Evolutionary conservation across 2,797 vertebrate species (phyloP), one percentile per base, ranked within the genome.

Genomic region (Alca torda): DNA sequence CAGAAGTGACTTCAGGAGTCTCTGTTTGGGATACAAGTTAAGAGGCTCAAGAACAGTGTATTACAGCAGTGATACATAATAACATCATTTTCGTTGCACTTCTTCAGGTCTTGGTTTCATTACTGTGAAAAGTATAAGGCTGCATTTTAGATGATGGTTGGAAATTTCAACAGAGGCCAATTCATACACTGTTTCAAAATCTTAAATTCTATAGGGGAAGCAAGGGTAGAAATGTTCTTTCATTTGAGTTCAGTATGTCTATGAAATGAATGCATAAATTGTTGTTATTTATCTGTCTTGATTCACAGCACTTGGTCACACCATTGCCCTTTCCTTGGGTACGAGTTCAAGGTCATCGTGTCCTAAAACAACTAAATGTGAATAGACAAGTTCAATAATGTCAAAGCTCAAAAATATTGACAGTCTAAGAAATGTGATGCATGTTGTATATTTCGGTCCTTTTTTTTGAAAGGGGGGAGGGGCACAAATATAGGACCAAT

Each of bases 251-350:
- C 43, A 67, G 60, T 85, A 94, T 85, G 16, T 79, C 35, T 76
- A 1, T 74, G 18, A 69, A 90, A 76, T 76, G 16, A 65, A 73
- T 57, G 16, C 41, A 43, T 60, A 87, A 79, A 69, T 89, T 92
- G 33, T 76, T 95, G 75, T 95, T 48, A 65, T 91, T 92, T 95
- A 87, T 59, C 59, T 8, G 3, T 84, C 84, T 90, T 84, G 45
- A 90, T 75, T 77, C 74, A 69, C 19, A 93, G 79, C 73, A 54
- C 39, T 93, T 93, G 64, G 68, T 92, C 89, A 79, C 77, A 72
- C 37, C n/a, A 31, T 50, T 96, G 69, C 72, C 69, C 73, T 95
- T 90, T 92, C 64, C 61, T 89, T 94, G 83, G 56, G n/a, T 93
- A 19, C 46, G 37, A 95, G 45, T 59, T 95, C 87, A 88, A 93